Evolutionary conservation across 2,888 invertebrate genomes (phyloP), one percentile per base, ranked within the genome.

Genomic region (Therioaphis trifolii): DNA sequence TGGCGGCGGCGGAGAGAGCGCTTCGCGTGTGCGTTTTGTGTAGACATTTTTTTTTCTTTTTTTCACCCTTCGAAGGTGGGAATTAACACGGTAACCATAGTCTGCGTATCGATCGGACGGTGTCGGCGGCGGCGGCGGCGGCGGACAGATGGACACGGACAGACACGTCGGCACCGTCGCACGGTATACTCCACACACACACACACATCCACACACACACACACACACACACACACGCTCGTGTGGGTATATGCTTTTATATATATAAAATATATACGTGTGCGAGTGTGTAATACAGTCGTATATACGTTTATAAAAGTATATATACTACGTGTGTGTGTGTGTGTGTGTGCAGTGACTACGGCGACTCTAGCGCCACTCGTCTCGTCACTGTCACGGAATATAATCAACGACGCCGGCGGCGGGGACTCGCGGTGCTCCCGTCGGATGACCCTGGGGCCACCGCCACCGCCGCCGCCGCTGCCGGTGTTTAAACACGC

Each of bases 81-180:
- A 82, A 82, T 82, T 82, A 82, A 82, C 82, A 82, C 82, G 72
- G 82, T 78, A 66, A 77, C 77, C 77, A 15, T 80, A 82, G 82
- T 82, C 82, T 63, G 71, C 46, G 72, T 82, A 82, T 82, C 82
- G 82, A 82, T 82, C 82, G 71, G 71, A 0, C 77, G 63, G 11
- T 46, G 29, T 7, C 66, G 49, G 4, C 72, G 63, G 27, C 49
- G 43, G n/a, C 69, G 69, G 74, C 58, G 49, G 52, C 71, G 21
- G 58, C 49, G 63, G 74, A 74, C 72, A 82, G 82, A 82, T 71
- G 80, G 71, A 80, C 80, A 71, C 71, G 49, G 72, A 82, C 82
- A 72, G 82, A 82, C 82, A 74, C 71, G 82, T 74, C 82, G 72
- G 82, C 72, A 74, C 82, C 82, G 72, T 74, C 71, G 11, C 35